These are phyloP conservation scores for Oreochromis mossambicus DNA, from an alignment of 2,797 vertebrate genomes.

Conservation along the genomic window DNA sequence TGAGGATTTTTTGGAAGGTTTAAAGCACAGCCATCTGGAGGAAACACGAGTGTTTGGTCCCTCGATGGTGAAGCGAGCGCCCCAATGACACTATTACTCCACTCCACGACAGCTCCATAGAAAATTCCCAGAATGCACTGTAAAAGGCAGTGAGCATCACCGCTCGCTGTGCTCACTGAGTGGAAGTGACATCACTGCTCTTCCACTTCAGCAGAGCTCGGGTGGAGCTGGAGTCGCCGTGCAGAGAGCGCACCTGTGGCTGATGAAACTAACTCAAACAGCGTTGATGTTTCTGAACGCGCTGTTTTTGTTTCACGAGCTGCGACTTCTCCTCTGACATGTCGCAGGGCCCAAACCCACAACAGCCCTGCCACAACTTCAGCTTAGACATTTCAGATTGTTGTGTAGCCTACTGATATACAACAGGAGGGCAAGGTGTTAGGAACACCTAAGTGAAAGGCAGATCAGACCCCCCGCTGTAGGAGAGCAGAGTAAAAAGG, in stretches of 20 bases:
- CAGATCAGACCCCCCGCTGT: background rate
- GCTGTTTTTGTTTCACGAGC: background rate
- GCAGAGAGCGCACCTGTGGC: background rate
- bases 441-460: background rate
- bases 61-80: background rate
- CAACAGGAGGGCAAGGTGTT: background rate
- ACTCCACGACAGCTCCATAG: background rate
- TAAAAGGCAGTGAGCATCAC: background rate
- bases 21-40: background rate
- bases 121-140: slow-evolving; percentile 31
- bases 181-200: slow-evolving; percentile 38
- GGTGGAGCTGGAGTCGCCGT: background rate
- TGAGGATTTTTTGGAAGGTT: background rate
- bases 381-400: background rate
- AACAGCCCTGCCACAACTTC: background rate
- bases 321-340: background rate
- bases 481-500: background rate
- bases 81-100: background rate
- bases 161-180: slow-evolving; percentile 16
- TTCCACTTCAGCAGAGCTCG: slow-evolving; percentile 13
- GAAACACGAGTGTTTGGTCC: background rate
- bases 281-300: background rate
- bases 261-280: background rate
- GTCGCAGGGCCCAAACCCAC: background rate
- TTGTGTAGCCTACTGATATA: background rate